Evolutionary conservation across 2,888 invertebrate genomes (phyloP), one percentile per base, ranked within the genome.

Genomic region (Neocrepidodera transversa): DNA sequence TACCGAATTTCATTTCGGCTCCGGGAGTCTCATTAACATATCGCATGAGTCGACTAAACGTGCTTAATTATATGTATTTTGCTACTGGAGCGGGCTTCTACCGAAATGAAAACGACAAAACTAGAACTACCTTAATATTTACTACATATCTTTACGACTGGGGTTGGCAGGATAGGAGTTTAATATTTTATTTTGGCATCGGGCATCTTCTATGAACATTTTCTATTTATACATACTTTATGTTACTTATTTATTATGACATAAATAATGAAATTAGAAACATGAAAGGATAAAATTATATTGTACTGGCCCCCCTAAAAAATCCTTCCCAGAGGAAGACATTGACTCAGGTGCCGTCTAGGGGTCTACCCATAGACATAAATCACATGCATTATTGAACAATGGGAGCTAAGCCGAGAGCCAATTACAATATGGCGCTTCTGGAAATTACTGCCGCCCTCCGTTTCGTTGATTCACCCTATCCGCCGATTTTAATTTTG

Each of bases 371-470:
- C 6, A 6, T 23, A 6, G 23, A 57, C 62, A 62, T 76, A 75
- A 76, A 76, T 76, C 75, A 76, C 75, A 70, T 77, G 76, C 72
- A 76, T 76, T 77, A 76, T 77, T 74, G 76, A 77, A 75, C 76
- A 74, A 75, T 73, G 71, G 77, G 75, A 74, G 69, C 70, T 68
- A 68, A 71, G 68, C 70, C 68, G 65, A n/a, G n/a, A 69, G 62
- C 70, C 74, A 75, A 76, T 76, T 75, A 75, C 74, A 75, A 74
- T 71, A 74, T 74, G 74, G 74, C 75, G 71, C 70, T 73, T n/a
- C 74, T 64, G 61, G 61, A 69, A 69, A 68, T 70, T 67, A 64
- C 68, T 54, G 43, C 62, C n/a, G 53, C 63, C 63, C 53, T 56
- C 56, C 48, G 63, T 68, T 67, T 65, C 62, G 67, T 64, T 66